Base-by-base conservation (phyloP, 2,797 vertebrate genomes). In the Bufotes viridis region DNA sequence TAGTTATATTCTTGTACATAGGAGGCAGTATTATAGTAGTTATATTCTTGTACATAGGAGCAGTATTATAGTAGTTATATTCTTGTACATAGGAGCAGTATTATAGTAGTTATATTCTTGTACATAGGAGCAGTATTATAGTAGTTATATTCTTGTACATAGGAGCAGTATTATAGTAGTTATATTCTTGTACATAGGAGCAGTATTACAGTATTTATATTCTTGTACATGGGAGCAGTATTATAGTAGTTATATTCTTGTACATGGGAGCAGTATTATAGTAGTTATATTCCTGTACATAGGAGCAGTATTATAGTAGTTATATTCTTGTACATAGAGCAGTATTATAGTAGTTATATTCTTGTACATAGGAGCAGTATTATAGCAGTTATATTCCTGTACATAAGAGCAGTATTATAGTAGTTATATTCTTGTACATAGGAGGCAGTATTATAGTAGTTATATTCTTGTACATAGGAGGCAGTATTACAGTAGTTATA, bases 61-160 rank as follows among this genome's bases (percentile, higher is more conserved):
- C 17, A 61, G 60, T 61, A 57, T 14, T 61, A 61, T 61, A 61
- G 60, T 61, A 61, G 60, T 61, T 61, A 61, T 61, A 61, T 61
- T 61, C 60, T 22, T 61, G 60, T 61, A 61, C 55, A 63, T 63
- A 63, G 61, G 20, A 9, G 61, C 20, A 63, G 61, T 63, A 63
- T 63, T 63, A 63, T 63, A 63, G 61, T 63, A 63, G 61, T 63
- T 67, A 67, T 24, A 67, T 26, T 67, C n/a, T 67, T 67, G 63
- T 67, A 67, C 20, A 67, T 67, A 26, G 63, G 60, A 26, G 63
- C n/a, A 24, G 63, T 67, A 67, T 67, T 67, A 67, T 67, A 67
- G 63, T 24, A 67, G 63, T 26, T 61, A 61, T 61, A 61, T 61
- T 61, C 60, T 61, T 61, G 18, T 61, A 61, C 18, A 22, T 2